These are phyloP conservation scores for Phragmatobia fuliginosa DNA, from an alignment of 2,888 invertebrate species.

Conservation along the genomic window DNA sequence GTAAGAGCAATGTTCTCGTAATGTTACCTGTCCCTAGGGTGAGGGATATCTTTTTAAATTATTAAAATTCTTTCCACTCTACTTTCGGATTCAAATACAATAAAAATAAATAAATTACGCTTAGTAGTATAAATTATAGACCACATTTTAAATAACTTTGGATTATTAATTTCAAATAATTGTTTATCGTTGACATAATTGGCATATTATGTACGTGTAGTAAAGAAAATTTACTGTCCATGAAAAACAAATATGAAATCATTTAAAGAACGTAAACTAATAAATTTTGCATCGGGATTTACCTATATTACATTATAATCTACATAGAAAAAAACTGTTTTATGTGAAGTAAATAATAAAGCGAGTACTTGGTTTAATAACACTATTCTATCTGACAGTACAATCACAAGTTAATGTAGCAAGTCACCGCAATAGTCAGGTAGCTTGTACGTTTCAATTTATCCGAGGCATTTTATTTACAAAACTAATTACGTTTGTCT, in stretches of 20 bases:
- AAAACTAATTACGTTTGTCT: slow-evolving; percentile 87
- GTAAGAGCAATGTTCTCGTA: slow-evolving; percentile 65
- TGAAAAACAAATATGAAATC: no score
- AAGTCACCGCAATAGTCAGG: slow-evolving; percentile 81
- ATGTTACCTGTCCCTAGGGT: slow-evolving; percentile 75
- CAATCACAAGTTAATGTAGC: slow-evolving; percentile 73
- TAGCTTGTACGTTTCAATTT: slow-evolving; percentile 85
- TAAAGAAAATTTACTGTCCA: no score
- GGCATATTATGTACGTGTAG: no score
- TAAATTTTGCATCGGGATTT: no score
- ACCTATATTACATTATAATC: no score
- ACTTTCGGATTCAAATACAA: slow-evolving; percentile 4
- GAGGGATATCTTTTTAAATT: slow-evolving; percentile 48
- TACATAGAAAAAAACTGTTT: no score
- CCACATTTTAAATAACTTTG: neutral
- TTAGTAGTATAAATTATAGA: neutral
- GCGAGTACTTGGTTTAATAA: slow-evolving; percentile 46
- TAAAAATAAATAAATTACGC: neutral
- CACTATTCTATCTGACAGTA: slow-evolving; percentile 62
- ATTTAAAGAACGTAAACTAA: no score
- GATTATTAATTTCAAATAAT: neutral
- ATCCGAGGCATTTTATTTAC: slow-evolving; percentile 85
- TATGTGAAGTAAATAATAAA: no score
- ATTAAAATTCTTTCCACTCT: slow-evolving; percentile 32
- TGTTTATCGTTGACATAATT: neutral